phyloP scores from a whole-genome alignment of 30 jellyfish, hydroid and myxozoan species.

The Aurelia aurita complex sp. Pacific region DNA sequence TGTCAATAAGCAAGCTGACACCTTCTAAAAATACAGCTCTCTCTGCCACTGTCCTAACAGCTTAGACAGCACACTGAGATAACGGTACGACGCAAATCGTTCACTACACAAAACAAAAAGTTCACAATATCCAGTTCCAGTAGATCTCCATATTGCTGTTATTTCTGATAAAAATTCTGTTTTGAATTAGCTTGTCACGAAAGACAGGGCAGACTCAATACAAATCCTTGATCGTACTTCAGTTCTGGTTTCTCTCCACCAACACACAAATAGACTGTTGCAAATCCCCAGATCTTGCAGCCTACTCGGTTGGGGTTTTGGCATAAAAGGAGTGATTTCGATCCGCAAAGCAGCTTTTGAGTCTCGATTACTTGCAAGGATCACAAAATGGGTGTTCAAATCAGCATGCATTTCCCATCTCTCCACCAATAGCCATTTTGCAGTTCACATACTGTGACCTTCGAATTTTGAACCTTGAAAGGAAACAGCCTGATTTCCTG shows the following conservation, averaged over 20 bases:
- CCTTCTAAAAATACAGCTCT: slow-evolving; percentile 40
- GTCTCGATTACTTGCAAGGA: too few species aligned
- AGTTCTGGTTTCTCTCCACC: too few species aligned
- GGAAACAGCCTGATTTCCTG: too few species aligned
- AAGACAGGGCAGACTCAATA: background rate
- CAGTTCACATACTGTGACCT: background rate
- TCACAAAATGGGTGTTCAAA: background rate
- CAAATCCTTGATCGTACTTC: too few species aligned
- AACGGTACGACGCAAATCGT: slow-evolving; percentile 29
- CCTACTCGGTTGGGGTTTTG: too few species aligned
- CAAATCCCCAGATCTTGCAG: too few species aligned
- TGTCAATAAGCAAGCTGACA: slow-evolving; percentile 24
- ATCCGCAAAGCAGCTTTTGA: too few species aligned
- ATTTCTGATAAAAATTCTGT: too few species aligned
- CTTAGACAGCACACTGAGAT: slow-evolving; percentile 27
- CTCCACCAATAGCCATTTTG: slow-evolving; percentile 1
- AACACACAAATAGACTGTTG: too few species aligned
- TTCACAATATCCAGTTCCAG: background rate
- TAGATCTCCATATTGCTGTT: background rate
- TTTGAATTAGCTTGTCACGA: slow-evolving; percentile 7
- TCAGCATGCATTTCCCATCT: slow-evolving; percentile 11
- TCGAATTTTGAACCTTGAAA: background rate
- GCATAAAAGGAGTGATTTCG: too few species aligned
- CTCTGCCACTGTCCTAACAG: background rate
- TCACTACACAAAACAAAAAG: background rate